Conservation (phyloP, 2,113 vertebrate species). For the Centrocercus urophasianus region DNA sequence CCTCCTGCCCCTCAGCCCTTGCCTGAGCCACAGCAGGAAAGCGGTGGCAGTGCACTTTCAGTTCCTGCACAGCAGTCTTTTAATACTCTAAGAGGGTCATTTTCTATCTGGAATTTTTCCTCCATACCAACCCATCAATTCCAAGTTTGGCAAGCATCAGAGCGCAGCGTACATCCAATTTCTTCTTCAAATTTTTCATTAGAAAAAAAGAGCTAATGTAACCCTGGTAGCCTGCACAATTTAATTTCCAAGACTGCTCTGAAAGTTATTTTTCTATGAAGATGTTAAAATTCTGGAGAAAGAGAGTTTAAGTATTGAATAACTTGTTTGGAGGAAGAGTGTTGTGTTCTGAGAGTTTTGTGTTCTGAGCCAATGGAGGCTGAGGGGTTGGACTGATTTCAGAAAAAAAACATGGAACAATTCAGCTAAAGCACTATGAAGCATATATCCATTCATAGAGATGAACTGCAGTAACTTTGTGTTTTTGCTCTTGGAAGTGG, state of each 20-base stretch:
- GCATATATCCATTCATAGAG: not conserved
- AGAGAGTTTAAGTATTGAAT: not conserved
- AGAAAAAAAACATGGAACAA: not conserved
- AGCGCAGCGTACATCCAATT: not conserved
- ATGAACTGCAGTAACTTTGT: not conserved
- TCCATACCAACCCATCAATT: not conserved
- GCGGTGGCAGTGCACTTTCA: not conserved
- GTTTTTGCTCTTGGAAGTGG: not conserved
- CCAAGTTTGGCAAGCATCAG: not conserved
- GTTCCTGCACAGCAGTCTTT: not conserved
- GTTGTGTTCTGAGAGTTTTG: not conserved
- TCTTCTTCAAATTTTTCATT: not conserved
- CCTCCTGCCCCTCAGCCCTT: not conserved
- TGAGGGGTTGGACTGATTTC: accelerated
- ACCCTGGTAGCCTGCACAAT: not conserved
- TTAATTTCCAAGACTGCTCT: not conserved
- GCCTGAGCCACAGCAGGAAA: not conserved
- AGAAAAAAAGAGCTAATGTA: not conserved
- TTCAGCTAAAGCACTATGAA: not conserved
- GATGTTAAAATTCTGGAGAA: not conserved
- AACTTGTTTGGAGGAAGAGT: not conserved
- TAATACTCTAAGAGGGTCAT: not conserved
- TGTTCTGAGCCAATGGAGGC: not conserved
- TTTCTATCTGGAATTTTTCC: not conserved
- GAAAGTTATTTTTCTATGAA: accelerated